phyloP scores from a whole-genome alignment of 2,113 vertebrate species.

The Campylomormyrus tamandua region DNA sequence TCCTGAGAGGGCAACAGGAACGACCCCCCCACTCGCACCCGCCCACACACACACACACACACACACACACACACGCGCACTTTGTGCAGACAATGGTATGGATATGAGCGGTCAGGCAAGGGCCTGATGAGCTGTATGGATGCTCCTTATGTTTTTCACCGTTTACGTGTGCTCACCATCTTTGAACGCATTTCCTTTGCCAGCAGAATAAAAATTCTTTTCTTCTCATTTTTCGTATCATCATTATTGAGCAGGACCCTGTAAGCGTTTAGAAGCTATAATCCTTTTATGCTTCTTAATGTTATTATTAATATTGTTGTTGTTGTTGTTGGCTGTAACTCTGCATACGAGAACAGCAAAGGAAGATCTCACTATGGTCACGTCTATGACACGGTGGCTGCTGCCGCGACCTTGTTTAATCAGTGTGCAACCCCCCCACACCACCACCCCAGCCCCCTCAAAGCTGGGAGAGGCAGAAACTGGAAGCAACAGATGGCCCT shows the following conservation, averaged over 20 bases:
- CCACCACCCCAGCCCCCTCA: background rate
- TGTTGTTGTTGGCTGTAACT: background rate
- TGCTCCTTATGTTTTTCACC: background rate
- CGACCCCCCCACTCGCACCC: background rate
- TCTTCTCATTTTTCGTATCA: background rate
- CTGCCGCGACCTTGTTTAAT: background rate
- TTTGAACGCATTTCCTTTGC: background rate
- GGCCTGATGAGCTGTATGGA: background rate
- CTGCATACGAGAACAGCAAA: background rate
- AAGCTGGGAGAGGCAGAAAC: background rate
- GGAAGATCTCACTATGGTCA: background rate
- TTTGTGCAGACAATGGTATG: background rate
- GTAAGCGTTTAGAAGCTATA: background rate
- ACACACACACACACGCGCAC: background rate
- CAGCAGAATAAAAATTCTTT: background rate
- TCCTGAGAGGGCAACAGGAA: background rate
- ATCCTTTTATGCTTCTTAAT: background rate
- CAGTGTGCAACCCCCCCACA: background rate
- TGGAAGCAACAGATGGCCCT: slow-evolving; percentile 12
- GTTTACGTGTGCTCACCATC: background rate
- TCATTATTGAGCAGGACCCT: background rate
- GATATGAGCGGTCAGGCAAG: background rate
- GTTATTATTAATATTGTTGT: background rate
- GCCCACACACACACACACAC: background rate
- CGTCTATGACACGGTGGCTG: background rate